Evolutionary conservation across 23 tunicate species (phyloP), one percentile per base, ranked within the genome.

Genomic region (Halocynthia aurantium): DNA sequence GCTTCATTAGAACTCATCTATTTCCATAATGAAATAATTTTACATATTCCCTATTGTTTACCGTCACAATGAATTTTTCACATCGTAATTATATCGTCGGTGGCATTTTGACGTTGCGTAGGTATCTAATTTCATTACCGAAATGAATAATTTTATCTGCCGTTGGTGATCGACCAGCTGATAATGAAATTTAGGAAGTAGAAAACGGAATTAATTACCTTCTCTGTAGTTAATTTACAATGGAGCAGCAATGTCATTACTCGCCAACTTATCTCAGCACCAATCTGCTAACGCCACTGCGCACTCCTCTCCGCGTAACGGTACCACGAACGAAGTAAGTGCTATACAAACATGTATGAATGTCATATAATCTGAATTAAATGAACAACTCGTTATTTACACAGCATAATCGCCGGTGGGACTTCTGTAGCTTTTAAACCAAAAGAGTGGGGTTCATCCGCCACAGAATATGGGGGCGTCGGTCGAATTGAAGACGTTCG

Each of bases 191-290:
- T 4, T 31, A 31, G 44, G 44, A 31, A 31, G 44, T 31, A 31
- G 44, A 31, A 31, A 31, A 31, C 44, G 44, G 44, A 31, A 31
- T 31, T 31, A 31, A 1, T 31, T 31, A n/a, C 44, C 44, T 31
- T 31, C 44, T 31, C 44, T 31, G 44, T 31, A 31, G 44, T 31
- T 31, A 31, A 31, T 31, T 31, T 31, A 31, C 44, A 31, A 31
- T 31, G 44, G 44, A 31, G 44, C 44, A 31, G 44, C 44, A 31
- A 65, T 65, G n/a, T 15, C n/a, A 5, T 40, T 65, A 20, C 13
- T 86, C 91, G 6, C 91, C 85, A 52, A 86, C 91, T 8, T 86
- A 75, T 52, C 72, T 81, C 19, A 86, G 91, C 49, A 61, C 77
- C 6, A 65, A 86, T 66, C 54, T 86, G 6, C 17, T 81, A 22